Conservation (phyloP, 2,888 invertebrate genomes). For the Tipula confusa region DNA sequence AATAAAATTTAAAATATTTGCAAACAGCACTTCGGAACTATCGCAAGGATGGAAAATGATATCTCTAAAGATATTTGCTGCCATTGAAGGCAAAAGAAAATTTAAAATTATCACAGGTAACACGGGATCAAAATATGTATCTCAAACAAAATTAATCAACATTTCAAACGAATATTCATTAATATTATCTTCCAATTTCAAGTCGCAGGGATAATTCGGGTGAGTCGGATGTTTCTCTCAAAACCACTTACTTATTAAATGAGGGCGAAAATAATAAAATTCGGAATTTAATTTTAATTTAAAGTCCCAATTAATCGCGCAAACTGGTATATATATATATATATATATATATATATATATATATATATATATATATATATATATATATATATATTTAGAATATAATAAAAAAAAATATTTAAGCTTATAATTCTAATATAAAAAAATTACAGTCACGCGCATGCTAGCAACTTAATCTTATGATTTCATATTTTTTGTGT, state of each 20-base stretch:
- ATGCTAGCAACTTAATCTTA: slow-evolving; percentile 37
- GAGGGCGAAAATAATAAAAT: not conserved
- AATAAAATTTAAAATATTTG: not conserved
- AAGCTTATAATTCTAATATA: slow-evolving; percentile 8
- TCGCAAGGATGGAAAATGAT: not conserved
- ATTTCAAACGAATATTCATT: not conserved
- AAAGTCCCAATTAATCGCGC: not conserved
- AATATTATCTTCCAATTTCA: not conserved
- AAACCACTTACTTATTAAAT: not conserved
- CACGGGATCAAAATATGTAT: not conserved
- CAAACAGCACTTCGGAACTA: not conserved
- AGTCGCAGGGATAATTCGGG: not conserved
- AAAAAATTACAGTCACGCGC: slow-evolving; percentile 33
- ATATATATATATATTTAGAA: not conserved
- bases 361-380: too few relatives aligned
- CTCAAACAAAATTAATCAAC: not conserved
- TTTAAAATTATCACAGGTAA: not conserved
- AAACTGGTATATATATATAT: not conserved
- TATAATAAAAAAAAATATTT: not conserved
- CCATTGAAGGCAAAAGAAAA: not conserved
- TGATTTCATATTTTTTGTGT: slow-evolving; percentile 20
- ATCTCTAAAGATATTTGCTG: not conserved
- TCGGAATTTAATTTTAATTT: not conserved
- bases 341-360: too few relatives aligned
- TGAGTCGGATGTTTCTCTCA: not conserved